Base-by-base conservation (phyloP, 2,797 vertebrate species). In the Hyperoplus lanceolatus region DNA sequence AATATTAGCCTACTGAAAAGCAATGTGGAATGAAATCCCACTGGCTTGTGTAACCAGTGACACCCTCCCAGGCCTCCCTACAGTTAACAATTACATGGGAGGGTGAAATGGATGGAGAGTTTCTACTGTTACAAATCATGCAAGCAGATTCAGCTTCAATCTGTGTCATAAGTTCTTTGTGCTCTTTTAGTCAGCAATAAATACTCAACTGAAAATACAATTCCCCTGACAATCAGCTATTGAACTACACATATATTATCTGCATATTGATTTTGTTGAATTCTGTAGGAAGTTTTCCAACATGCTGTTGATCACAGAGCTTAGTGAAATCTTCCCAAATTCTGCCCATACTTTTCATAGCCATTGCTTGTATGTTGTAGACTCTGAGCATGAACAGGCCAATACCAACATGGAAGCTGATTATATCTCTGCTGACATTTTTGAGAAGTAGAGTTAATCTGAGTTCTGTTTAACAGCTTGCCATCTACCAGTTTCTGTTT, bases 381-480 rank as follows among this genome's bases (percentile, higher is more conserved):
- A 75, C 0, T 16, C 12, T 56, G 39, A 70, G n/a, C 14, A 29
- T 38, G 11, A 39, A 53, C 54, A 72, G 65, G 45, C 38, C 38
- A 48, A 57, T 50, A 45, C 57, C 8, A 77, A 71, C 61, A 55
- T 61, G 73, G 82, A 86, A 83, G 73, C 81, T 18, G 29, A 48
- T 67, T 36, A 45, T 77, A 29, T 57, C 41, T 48, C 16, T 78
- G 38, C 12, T 59, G 59, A 57, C 29, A 61, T 84, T 82, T 29
- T 80, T 75, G 55, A 75, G 67, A 83, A 81, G 60, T 70, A n/a
- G n/a, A 55, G 45, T 50, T 13, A 61, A 58, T 77, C 21, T 63
- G 70, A 73, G 2, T 85, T 85, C 75, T 84, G 54, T 71, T 90
- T 89, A 81, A 45, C n/a, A 56, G 39, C 39, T 48, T 48, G 6